Evolutionary conservation across 2,113 vertebrate species (phyloP), one percentile per base, ranked within the genome.

Genomic region (Noctilio leporinus): DNA sequence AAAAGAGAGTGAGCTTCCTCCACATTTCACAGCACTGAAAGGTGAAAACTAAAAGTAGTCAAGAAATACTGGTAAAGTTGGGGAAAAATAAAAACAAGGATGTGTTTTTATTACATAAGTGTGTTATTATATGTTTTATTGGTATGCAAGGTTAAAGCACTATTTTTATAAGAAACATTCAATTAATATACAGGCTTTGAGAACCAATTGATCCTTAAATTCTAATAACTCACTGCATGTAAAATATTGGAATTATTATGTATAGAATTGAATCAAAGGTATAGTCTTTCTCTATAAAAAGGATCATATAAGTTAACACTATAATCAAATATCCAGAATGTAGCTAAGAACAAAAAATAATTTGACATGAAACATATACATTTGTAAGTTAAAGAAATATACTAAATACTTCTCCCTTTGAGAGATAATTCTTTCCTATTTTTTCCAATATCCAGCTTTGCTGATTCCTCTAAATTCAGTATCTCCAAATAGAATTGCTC

Each of bases 1-100:
- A 98, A 94, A 64, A 76, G 45, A 7, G 0, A 90, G 90, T 69
- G 72, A 65, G 30, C 17, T 96, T 96, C 92, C 28, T 80, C 22
- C 92, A 95, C 84, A 84, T 49, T 24, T 88, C 70, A 87, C 26
- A 92, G 30, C 30, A 59, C 67, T 59, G 17, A n/a, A 92, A 88
- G 16, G 53, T 35, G 4, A 78, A 89, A 62, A 85, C 90, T 73
- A 89, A 78, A 67, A 6, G 26, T 69, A 89, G 26, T 30, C 28
- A 93, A 45, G 19, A 93, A 55, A 89, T 88, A 72, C 16, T 49
- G 33, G 53, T 40, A 24, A 8, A 38, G 10, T 78, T 92, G 49
- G 65, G 64, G 17, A 72, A 85, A 73, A 64, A 78, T 35, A 59
- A 89, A 92, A 76, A 19, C 53, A 40, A 17, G 5, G 2, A 43